phyloP scores from a whole-genome alignment of 2,113 vertebrate species.

The Stegastes partitus region DNA sequence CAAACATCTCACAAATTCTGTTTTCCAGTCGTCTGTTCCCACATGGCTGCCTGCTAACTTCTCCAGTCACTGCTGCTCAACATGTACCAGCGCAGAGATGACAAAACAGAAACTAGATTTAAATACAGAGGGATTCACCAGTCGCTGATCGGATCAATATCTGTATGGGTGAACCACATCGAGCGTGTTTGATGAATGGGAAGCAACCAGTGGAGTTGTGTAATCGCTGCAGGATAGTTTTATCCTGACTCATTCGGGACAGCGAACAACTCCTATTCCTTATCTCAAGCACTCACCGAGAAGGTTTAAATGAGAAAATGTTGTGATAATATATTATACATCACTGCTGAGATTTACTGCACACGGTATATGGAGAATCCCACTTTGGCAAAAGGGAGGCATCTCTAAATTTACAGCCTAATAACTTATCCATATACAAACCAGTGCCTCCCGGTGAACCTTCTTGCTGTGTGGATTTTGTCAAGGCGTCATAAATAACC shows the following conservation, averaged over 20 bases:
- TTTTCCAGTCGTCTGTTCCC: no score
- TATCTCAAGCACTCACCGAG: slow-evolving; percentile 20
- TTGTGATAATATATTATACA: background rate
- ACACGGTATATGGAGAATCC: background rate
- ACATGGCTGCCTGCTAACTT: no score
- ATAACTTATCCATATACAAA: slow-evolving; percentile 29
- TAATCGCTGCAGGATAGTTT: background rate
- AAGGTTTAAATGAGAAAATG: background rate
- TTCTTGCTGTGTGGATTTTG: background rate
- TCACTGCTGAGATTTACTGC: slow-evolving; percentile 15
- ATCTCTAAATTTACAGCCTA: slow-evolving; percentile 29
- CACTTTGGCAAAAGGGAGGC: background rate
- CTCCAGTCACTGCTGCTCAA: no score
- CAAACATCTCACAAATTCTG: no score
- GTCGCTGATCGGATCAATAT: background rate
- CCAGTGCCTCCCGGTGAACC: slow-evolving; percentile 24
- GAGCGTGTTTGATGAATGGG: background rate
- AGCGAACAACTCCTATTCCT: slow-evolving; percentile 16
- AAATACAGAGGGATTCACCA: no score
- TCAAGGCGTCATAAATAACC: slow-evolving; percentile 30
- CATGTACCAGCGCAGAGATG: no score
- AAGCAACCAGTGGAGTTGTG: background rate
- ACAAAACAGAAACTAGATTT: no score
- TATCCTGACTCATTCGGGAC: background rate
- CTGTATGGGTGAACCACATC: background rate